A percentile compares a stretch with the other conserved stretches of the same genome.
These are phyloP conservation scores for Chironomus riparius DNA, from an alignment of 2,888 invertebrate species.

Conservation along the genomic window DNA sequence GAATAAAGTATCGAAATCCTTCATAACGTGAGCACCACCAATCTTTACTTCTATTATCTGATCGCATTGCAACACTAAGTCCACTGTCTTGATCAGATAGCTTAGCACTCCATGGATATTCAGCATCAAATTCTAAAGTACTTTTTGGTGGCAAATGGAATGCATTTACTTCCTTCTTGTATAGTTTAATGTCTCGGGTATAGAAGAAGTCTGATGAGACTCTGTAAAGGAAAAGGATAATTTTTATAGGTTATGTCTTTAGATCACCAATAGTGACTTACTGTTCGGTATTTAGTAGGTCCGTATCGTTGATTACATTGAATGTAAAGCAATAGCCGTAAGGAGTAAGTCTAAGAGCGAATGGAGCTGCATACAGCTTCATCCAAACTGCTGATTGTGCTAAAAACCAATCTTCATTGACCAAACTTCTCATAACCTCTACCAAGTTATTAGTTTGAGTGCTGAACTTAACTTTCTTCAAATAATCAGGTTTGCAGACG, in stretches of 20 bases:
- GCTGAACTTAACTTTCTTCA: neutral
- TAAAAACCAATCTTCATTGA: neutral
- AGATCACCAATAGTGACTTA: neutral
- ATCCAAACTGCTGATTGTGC: constrained; percentile 7
- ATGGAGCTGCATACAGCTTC: constrained; percentile 10
- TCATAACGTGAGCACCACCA: constrained; percentile 16
- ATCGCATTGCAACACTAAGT: neutral
- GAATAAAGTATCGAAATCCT: constrained; percentile 6
- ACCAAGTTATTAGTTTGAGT: neutral
- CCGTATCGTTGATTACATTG: neutral
- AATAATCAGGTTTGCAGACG: constrained; percentile 15
- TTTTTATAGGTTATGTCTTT: too few species aligned
- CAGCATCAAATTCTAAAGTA: neutral
- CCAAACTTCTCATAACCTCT: neutral
- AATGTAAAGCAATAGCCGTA: constrained; percentile 17
- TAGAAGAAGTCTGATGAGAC: constrained; percentile 6
- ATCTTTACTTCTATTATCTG: neutral
- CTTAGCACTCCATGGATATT: constrained; percentile 8
- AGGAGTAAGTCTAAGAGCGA: neutral
- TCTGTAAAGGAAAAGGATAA: neutral
- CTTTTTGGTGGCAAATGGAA: neutral
- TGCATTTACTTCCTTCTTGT: neutral
- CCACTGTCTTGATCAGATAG: neutral
- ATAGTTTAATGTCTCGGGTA: neutral
- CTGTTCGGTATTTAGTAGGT: neutral